Base-by-base conservation (phyloP, 2,888 invertebrate species). In the Pemphredon lugubris region DNA sequence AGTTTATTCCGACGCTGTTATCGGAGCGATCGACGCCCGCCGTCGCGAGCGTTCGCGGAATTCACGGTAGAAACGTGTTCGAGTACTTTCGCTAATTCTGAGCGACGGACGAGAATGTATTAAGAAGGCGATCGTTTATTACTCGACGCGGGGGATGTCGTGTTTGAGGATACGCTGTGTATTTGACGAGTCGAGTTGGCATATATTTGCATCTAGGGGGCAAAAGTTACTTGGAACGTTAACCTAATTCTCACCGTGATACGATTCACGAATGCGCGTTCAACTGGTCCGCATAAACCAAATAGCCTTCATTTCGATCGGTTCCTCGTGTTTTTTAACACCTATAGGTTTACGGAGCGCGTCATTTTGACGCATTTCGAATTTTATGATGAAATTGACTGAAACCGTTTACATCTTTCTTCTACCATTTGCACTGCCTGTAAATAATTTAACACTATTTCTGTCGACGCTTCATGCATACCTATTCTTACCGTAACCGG, bases 121-220 rank as follows among this genome's bases (percentile, higher is more conserved):
- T 65, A 51, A 51, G 59, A 65, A 65, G 55, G 50, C 51, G 37
- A 44, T n/a, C n/a, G n/a, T n/a, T 59, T 65, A 59, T 59, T 59
- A 45, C 11, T 21, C 20, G 65, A 44, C 51, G 44, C 65, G 50
- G 45, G 59, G 37, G 59, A 39, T 32, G 42, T 26, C 7, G 51
- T 51, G 65, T 59, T 59, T 51, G 59, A 39, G 16, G 37, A 37
- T 11, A 37, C 11, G 37, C n/a, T n/a, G 18, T 18, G 16, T 40
- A 2, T 40, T n/a, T 37, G 37, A 13, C 59, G 50, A 42, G 42
- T 30, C 50, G 16, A 21, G 58, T 30, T 44, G 20, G 37, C 37
- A 50, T 51, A 59, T 65, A 42, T 23, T 65, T 18, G 37, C 58
- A 58, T 50, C 50, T 34, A 32, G 51, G 44, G 34, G 60, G 44